phyloP scores from a whole-genome alignment of 1,140 invertebrate genomes.

The Antheraea mylitta region DNA sequence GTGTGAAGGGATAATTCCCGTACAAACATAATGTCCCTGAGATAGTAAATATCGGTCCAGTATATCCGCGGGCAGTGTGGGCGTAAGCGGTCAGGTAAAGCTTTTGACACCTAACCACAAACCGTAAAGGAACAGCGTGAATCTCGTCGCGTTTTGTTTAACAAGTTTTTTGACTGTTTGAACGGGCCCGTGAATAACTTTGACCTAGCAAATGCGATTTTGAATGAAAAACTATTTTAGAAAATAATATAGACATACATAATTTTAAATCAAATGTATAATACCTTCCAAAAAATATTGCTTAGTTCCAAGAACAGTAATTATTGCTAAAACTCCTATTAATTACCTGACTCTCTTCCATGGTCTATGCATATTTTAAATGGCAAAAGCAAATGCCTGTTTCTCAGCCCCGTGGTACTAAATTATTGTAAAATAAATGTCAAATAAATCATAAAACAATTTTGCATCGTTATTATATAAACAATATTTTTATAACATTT shows the following conservation, averaged over 20 bases:
- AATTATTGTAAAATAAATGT: too few species aligned
- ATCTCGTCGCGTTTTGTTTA: constrained; percentile 68
- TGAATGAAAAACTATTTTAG: constrained; percentile 25
- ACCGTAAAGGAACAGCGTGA: constrained; percentile 52
- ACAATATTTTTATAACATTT: too few species aligned
- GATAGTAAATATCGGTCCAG: constrained; percentile 60
- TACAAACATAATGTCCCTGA: constrained; percentile 62
- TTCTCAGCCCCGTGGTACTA: too few species aligned
- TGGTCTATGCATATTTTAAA: too few species aligned
- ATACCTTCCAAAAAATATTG: neutral
- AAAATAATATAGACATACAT: neutral
- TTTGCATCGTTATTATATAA: too few species aligned
- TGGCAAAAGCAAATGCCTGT: too few species aligned
- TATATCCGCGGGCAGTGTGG: constrained; percentile 55
- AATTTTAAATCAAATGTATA: too few species aligned
- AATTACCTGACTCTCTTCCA: too few species aligned
- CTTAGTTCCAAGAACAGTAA: too few species aligned
- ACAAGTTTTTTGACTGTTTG: constrained; percentile 58
- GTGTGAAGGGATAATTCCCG: constrained; percentile 72
- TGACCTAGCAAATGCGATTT: constrained; percentile 30
- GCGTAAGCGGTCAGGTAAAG: constrained; percentile 71
- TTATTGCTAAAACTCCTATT: too few species aligned
- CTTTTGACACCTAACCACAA: constrained; percentile 73
- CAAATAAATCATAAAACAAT: too few species aligned
- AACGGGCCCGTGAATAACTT: constrained; percentile 38